Base-by-base conservation (phyloP, 2,113 vertebrate species). In the Sinocyclocheilus grahami region DNA sequence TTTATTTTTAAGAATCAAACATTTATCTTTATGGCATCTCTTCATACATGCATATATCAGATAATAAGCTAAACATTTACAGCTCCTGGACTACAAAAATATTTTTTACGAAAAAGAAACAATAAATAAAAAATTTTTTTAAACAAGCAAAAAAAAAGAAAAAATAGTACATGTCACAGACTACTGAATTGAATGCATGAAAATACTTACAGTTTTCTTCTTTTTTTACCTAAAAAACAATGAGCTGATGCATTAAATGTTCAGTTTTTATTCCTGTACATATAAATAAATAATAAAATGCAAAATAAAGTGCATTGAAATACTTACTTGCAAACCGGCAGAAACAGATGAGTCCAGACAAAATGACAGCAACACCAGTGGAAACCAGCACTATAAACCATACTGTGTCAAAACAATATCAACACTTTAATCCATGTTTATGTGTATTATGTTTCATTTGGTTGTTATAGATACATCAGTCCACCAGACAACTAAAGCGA, bases 291-390 rank as follows among this genome's bases (percentile, higher is more conserved):
- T 46, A 10, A 46, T 33, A 33, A 33, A 33, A 33, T 33, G 3
- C 30, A 46, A 10, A 46, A 2, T 46, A 10, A 37, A 33, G 30
- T 33, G 2, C 10, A 16, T 18, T 55, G 1, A 55, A 55, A 18
- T 7, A 83, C 87, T 78, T 74, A 86, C 87, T 22, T 7, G 53
- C 18, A 24, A n/a, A 85, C 16, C 46, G 3, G 11, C 48, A 86
- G 22, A 80, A 55, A 75, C 76, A 65, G 30, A 86, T 1, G n/a
- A 33, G 1, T 55, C 39, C 75, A 58, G 33, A n/a, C 37, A 46
- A 12, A 55, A 58, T n/a, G 1, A 65, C 69, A 67, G 11, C 3
- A 10, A 22, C n/a, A 69, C 67, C 30, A 33, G 11, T 39, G 22
- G 48, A 69, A 60, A 71, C 20, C 37, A 63, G 22, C 0, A 75